Base-by-base conservation (phyloP, 2,113 vertebrate species). In the Neoarius graeffei region DNA sequence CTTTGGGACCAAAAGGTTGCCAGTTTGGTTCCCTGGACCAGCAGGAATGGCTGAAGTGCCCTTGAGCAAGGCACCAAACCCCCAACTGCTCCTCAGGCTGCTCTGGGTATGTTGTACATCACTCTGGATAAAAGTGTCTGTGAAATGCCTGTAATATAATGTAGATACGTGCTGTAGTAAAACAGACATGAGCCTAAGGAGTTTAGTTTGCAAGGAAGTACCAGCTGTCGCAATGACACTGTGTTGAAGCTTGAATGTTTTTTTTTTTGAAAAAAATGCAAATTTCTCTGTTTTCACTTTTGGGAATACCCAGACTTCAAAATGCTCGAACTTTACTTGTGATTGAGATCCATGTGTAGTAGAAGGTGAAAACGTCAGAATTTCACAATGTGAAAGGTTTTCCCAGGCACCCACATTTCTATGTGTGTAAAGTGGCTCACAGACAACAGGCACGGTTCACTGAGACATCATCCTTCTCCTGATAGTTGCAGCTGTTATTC, bases 401-500 rank as follows among this genome's bases (percentile, higher is more conserved):
- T 35, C 54, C 54, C 79, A 59, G 79, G 7, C 14, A 4, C 79
- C 27, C 9, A 5, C 27, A 81, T 59, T 81, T 85, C 50, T 59
- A 20, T 54, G 66, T 59, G 67, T 56, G 67, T 59, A 57, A 73
- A 85, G 54, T 30, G 7, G 2, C 54, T 71, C 19, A 56, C 48
- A 86, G 60, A 56, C 50, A 80, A 85, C 50, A 66, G 2, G 9
- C 3, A 62, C 15, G n/a, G 54, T 80, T 80, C 60, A 86, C 15
- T 7, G 42, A 73, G 27, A 85, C n/a, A 19, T 64, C 62, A 59
- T 77, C n/a, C 67, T 80, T 80, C 60, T 81, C 74, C 62, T 54
- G 48, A 67, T 66, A 56, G 48, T 42, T 42, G 27, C 76, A 80
- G 76, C 48, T 23, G 60, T 8, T 79, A 48, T 79, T 86, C 59